phyloP scores from a whole-genome alignment of 2,797 vertebrate genomes.

The Apogon talboti region DNA sequence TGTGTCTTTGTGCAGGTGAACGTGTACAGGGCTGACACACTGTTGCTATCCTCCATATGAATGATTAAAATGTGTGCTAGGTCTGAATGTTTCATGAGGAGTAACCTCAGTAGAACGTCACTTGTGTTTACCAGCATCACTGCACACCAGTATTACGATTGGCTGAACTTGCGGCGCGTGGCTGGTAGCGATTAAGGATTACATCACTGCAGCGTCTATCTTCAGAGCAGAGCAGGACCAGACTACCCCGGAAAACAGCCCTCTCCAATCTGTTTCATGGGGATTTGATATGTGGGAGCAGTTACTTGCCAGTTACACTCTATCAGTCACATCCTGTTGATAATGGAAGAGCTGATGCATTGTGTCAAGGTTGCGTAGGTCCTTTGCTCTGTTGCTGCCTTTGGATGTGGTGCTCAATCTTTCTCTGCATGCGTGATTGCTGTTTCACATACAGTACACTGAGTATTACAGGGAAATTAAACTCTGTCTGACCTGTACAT shows the following conservation, averaged over 20 bases:
- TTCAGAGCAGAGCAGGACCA: conserved; percentile 14
- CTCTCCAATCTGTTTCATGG: conserved; percentile 15
- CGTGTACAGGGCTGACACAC: conserved; percentile 37
- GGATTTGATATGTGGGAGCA: conserved; percentile 43
- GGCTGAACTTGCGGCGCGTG: conserved; percentile 57
- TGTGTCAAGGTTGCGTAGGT: conserved; percentile 30
- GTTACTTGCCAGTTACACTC: conserved; percentile 34
- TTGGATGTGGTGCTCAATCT: conserved; percentile 33
- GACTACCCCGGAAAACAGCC: conserved; percentile 13
- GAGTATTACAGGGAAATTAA: conserved; percentile 42
- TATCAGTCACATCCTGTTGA: conserved; percentile 34
- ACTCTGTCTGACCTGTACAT: conserved; percentile 48
- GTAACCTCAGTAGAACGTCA: conserved; percentile 66
- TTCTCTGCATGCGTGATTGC: conserved; percentile 29
- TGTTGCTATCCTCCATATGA: conserved; percentile 71
- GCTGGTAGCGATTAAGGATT: conserved; percentile 61
- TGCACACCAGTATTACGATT: conserved; percentile 45
- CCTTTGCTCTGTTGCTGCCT: conserved; percentile 15
- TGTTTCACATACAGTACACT: conserved; percentile 21
- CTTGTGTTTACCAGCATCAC: conserved; percentile 66
- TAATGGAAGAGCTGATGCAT: conserved; percentile 32
- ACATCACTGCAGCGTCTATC: conserved; percentile 60
- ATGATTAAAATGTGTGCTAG: conserved; percentile 82
- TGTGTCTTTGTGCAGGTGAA: conserved; percentile 25
- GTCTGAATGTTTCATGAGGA: conserved; percentile 77